A percentile compares a stretch with the other conserved stretches of the same genome.
phyloP scores from a whole-genome alignment of 2,888 invertebrate species.

The Eremobia ochroleuca region DNA sequence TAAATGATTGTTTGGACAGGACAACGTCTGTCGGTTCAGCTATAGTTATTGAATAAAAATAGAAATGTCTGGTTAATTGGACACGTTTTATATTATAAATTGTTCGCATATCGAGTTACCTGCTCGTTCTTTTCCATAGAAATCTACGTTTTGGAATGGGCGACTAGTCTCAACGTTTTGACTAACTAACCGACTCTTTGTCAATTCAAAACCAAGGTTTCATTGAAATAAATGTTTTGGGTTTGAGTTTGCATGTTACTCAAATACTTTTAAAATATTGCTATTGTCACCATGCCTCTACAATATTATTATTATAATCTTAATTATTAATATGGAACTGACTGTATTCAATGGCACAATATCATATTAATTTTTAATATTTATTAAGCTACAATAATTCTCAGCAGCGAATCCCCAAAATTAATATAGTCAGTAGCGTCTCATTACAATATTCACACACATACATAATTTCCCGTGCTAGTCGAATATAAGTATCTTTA shows the following conservation, averaged over 20 bases:
- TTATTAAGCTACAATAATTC: neutral
- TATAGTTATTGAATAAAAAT: neutral
- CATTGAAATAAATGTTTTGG: no score
- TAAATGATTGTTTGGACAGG: neutral
- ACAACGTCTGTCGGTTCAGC: neutral
- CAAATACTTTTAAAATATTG: no score
- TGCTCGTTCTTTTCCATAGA: no score
- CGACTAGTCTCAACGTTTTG: no score
- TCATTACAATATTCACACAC: neutral
- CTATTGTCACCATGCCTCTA: neutral
- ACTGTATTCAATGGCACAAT: neutral
- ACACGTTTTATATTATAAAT: neutral
- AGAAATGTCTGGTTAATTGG: neutral
- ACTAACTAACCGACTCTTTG: no score
- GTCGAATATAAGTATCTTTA: conserved; percentile 39
- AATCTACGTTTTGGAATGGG: no score
- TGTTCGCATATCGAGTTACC: neutral
- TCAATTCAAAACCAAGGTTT: no score
- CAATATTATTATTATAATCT: neutral
- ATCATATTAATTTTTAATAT: neutral
- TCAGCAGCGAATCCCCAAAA: neutral
- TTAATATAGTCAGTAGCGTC: conserved; percentile 7
- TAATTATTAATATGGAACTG: neutral
- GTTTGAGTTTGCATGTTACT: no score
- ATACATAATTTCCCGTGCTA: conserved; percentile 25